Evolutionary conservation across 2,113 vertebrate species (phyloP).

Genomic region (Papio anubis): DNA sequence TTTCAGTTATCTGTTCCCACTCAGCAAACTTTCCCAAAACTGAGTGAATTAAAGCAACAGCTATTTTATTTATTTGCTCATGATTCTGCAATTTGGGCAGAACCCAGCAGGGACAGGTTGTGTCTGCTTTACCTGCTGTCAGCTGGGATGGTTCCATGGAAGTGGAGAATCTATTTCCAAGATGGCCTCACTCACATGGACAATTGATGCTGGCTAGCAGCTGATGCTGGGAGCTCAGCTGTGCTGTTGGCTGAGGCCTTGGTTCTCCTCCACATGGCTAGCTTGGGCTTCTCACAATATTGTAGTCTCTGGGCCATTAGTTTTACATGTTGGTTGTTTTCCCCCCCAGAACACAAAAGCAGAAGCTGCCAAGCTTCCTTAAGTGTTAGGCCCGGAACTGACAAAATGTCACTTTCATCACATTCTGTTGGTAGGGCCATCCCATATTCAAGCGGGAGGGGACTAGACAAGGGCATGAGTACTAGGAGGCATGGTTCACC

Average conservation of each 20-base stretch:
- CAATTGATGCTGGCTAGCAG: neutral
- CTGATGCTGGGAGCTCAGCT: neutral
- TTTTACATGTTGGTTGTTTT: neutral
- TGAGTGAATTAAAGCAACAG: neutral
- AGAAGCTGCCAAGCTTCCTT: neutral
- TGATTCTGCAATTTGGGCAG: neutral
- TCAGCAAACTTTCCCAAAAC: neutral
- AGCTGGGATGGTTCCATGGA: neutral
- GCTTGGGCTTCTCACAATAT: neutral
- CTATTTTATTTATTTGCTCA: constrained; percentile 14
- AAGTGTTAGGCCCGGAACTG: neutral
- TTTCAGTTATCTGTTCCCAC: neutral
- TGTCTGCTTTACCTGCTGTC: neutral
- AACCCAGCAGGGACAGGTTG: neutral
- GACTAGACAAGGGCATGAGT: neutral
- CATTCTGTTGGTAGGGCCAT: neutral
- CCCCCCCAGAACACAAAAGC: neutral
- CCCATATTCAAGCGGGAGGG: neutral
- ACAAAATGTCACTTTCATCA: neutral
- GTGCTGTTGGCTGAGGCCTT: neutral
- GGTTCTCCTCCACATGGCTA: neutral
- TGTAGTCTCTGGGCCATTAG: neutral
- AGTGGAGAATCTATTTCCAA: neutral
- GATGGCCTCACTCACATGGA: neutral
- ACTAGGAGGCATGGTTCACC: neutral